These are phyloP conservation scores for Apamea sordens DNA, from an alignment of 2,888 invertebrate genomes.

Conservation along the genomic window DNA sequence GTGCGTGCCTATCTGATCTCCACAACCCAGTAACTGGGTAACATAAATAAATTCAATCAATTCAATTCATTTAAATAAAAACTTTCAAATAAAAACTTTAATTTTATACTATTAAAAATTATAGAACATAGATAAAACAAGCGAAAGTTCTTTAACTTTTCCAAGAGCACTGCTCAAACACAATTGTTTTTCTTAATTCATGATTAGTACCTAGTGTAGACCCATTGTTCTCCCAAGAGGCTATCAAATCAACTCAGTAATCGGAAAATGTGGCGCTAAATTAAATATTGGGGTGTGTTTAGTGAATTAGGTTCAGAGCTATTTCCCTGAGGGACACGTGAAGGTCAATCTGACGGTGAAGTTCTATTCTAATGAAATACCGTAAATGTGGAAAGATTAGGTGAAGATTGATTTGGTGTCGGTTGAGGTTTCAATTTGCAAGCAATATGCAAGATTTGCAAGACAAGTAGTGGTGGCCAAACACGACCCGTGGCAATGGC, in stretches of 20 bases:
- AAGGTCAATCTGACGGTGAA: background rate
- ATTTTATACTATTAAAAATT: background rate
- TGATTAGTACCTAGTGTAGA: background rate
- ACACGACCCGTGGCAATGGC: background rate
- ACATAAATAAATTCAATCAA: no score
- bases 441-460: background rate
- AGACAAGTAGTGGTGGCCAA: background rate
- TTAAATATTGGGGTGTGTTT: slow-evolving; percentile 53
- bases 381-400: background rate
- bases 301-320: slow-evolving; percentile 33
- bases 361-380: background rate
- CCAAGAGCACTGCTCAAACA: background rate
- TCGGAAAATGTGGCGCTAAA: slow-evolving; percentile 58
- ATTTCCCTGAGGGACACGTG: background rate
- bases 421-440: background rate
- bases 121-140: background rate
- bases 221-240: slow-evolving; percentile 9
- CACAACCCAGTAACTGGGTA: no score
- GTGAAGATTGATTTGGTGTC: background rate
- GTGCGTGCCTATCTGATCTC: no score
- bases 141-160: background rate
- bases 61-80: no score
- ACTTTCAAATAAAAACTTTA: no score
- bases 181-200: slow-evolving; percentile 13
- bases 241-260: slow-evolving; percentile 54